These are phyloP conservation scores for Bubo bubo DNA, from an alignment of 2,113 vertebrate species.

Conservation along the genomic window DNA sequence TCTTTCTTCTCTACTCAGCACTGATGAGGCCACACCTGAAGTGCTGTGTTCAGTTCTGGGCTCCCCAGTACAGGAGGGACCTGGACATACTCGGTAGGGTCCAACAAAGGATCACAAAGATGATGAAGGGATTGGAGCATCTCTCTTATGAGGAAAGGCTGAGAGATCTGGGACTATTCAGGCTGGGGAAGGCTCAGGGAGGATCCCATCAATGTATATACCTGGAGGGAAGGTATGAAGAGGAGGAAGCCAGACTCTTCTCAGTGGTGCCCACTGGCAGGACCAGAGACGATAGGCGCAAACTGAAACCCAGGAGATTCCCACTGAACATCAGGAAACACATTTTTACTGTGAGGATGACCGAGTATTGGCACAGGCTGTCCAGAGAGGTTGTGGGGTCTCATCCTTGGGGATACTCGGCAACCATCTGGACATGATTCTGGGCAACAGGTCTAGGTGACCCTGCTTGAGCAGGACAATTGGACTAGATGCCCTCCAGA, in stretches of 20 bases:
- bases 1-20: neutral
- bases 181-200: neutral
- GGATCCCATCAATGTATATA: neutral
- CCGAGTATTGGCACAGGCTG: neutral
- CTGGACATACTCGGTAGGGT: neutral
- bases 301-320: neutral
- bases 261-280: neutral
- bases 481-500: neutral
- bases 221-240: neutral
- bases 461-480: neutral
- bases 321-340: neutral
- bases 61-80: neutral
- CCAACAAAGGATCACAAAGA: neutral
- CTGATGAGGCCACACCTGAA: neutral
- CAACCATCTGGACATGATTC: neutral
- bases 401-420: neutral
- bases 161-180: neutral
- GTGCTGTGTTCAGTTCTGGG: neutral
- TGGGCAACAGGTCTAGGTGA: neutral
- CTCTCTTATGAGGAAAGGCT: neutral
- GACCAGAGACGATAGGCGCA: neutral
- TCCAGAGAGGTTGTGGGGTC: neutral
- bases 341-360: neutral
- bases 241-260: neutral
- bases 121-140: neutral